Evolutionary conservation across 2,113 vertebrate species (phyloP), one percentile per base, ranked within the genome.

Genomic region (Physeter macrocephalus): DNA sequence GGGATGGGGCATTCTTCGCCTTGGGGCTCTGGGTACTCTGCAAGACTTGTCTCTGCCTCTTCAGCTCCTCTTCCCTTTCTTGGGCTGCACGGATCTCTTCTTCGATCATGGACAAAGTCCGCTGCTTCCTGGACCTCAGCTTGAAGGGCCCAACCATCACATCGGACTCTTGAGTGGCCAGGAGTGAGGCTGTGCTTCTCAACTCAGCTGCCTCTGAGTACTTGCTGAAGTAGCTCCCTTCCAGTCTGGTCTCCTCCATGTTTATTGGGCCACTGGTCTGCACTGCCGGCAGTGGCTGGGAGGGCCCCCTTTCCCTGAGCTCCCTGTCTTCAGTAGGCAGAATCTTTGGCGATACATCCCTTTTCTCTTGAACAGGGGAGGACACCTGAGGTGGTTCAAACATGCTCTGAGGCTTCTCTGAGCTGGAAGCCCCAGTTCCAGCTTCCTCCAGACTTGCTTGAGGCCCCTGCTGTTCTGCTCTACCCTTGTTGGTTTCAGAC

Each of bases 1-100:
- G 98, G 17, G 98, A 98, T 0, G 97, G 98, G 94, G 98, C 98
- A 0, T 97, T 99, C 98, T 99, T 99, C 64, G 95, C 98, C 97
- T 99, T 98, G 94, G 99, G 99, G 83, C 98, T 99, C 0, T 97
- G 98, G 18, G 98, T 92, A 13, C 98, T 97, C 87, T 98, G 98
- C 34, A 99, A 74, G 80, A 98, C 98, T 96, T 99, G 98, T 74
- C 99, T 98, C 98, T 99, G 99, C 93, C 99, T 99, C 98, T 99
- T 99, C 93, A 99, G 98, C 97, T 99, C 99, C 91, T 99, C 99
- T 94, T 99, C 99, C n/a, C 99, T 98, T 72, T 99, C 99, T 98
- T 99, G 99, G 87, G 99, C 99, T 4, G 99, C 99, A 92, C 99
- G 99, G 98, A 99, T 99, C 98, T 99, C 99, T 98, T 99, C 99